Percentiles rank a stretch among this genome's conserved stretches.
Conservation (phyloP, 2,797 vertebrate genomes). For the Monodelphis domestica region DNA sequence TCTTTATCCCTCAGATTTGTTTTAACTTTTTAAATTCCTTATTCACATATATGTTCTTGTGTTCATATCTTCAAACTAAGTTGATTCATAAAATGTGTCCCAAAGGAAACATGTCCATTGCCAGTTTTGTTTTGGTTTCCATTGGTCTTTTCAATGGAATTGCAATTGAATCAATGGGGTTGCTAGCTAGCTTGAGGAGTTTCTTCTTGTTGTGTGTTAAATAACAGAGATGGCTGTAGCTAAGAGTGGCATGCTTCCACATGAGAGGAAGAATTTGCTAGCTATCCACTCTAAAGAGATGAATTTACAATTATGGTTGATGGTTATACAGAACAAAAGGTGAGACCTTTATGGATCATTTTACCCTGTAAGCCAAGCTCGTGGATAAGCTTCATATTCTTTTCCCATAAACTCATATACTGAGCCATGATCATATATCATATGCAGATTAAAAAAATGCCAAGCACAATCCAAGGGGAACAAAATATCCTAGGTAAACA, state of each 20-base stretch:
- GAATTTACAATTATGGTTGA: not conserved
- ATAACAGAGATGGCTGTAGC: not conserved
- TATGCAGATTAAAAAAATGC: not conserved
- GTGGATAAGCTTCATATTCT: not conserved
- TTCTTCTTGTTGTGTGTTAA: not conserved
- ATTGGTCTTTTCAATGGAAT: not conserved
- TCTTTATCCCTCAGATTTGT: not conserved
- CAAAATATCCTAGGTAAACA: not conserved
- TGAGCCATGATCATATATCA: not conserved
- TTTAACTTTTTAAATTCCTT: not conserved
- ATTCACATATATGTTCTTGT: not conserved
- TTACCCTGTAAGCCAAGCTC: not conserved
- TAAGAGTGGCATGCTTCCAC: constrained; percentile 11
- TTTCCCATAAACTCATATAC: not conserved
- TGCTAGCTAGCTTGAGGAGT: not conserved
- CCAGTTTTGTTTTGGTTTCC: not conserved
- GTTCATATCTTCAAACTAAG: not conserved
- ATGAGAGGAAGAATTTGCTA: constrained; percentile 27
- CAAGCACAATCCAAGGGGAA: not conserved
- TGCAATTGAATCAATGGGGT: not conserved
- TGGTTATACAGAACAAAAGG: not conserved
- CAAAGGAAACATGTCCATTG: not conserved
- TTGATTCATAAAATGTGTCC: not conserved
- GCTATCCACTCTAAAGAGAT: constrained; percentile 27
- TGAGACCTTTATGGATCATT: not conserved